Evolutionary conservation across 2,888 invertebrate species (phyloP).

Genomic region (Philhelius pedissequus): DNA sequence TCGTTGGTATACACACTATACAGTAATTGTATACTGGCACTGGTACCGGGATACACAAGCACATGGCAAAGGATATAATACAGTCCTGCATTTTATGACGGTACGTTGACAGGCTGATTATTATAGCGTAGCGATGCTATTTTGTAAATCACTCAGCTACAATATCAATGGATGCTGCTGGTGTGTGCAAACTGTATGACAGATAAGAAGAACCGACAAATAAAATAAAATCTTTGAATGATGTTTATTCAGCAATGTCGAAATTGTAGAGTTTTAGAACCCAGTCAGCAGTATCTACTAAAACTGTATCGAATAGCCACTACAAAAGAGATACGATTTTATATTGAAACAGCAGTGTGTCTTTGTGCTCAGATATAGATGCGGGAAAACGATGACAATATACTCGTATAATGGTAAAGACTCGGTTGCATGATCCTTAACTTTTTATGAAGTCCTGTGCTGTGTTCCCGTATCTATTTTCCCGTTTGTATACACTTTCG

Average conservation of each 20-base stretch:
- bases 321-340: constrained; percentile 56
- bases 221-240: constrained; percentile 64
- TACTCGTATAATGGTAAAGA: not conserved
- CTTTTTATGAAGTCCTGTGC: not conserved
- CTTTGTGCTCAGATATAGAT: not conserved
- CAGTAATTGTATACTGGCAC: no score
- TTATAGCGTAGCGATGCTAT: constrained; percentile 49
- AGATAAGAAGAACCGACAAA: constrained; percentile 40
- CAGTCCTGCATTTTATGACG: constrained; percentile 63
- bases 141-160: constrained; percentile 56
- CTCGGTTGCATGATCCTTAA: constrained; percentile 48
- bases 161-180: not conserved
- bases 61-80: constrained; percentile 44
- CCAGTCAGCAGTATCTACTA: constrained; percentile 28
- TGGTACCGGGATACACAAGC: constrained; percentile 24
- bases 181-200: constrained; percentile 43
- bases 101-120: constrained; percentile 57
- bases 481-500: not conserved
- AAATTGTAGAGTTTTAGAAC: constrained; percentile 3
- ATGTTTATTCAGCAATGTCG: constrained; percentile 55
- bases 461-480: not conserved
- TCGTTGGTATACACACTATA: no score
- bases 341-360: not conserved
- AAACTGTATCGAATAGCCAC: constrained; percentile 62
- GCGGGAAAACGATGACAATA: not conserved